These are phyloP conservation scores for Rhyacichthys aspro DNA, from an alignment of 2,797 vertebrate species.

Conservation along the genomic window DNA sequence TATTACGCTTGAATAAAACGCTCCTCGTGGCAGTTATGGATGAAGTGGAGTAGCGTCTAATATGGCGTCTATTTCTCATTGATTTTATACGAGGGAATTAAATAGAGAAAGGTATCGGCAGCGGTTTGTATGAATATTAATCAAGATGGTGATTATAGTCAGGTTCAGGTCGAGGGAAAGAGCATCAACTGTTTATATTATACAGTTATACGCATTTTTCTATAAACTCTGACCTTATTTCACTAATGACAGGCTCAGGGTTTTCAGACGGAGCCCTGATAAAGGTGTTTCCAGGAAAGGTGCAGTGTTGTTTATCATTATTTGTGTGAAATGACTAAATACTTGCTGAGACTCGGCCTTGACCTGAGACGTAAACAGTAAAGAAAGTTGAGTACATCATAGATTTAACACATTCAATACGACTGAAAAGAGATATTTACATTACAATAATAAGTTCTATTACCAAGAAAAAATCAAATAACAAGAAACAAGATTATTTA, in stretches of 20 bases:
- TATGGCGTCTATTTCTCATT: conserved; percentile 47
- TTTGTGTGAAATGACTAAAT: conserved; percentile 4
- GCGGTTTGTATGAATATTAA: conserved; percentile 40
- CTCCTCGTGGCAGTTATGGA: conserved; percentile 60
- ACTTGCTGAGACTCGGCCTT: conserved; percentile 18
- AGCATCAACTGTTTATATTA: background rate
- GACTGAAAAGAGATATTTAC: too few relatives aligned
- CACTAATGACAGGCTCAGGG: too few relatives aligned
- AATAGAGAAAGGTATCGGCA: conserved; percentile 26
- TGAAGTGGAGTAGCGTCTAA: conserved; percentile 52
- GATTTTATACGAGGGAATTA: conserved; percentile 47
- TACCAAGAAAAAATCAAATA: background rate
- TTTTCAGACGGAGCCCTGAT: too few relatives aligned
- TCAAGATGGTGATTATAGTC: conserved; percentile 36
- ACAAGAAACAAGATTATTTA: background rate
- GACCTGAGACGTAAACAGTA: conserved; percentile 5
- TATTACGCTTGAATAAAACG: conserved; percentile 61
- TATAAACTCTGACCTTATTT: background rate
- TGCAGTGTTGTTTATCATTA: conserved; percentile 22
- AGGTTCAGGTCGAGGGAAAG: background rate
- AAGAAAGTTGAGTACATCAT: background rate
- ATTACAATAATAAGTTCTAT: too few relatives aligned
- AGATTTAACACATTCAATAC: background rate
- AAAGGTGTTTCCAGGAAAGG: conserved; percentile 1
- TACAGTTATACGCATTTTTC: background rate